Base-by-base conservation (phyloP, 2,797 vertebrate species). In the Rhinoraja longicauda region DNA sequence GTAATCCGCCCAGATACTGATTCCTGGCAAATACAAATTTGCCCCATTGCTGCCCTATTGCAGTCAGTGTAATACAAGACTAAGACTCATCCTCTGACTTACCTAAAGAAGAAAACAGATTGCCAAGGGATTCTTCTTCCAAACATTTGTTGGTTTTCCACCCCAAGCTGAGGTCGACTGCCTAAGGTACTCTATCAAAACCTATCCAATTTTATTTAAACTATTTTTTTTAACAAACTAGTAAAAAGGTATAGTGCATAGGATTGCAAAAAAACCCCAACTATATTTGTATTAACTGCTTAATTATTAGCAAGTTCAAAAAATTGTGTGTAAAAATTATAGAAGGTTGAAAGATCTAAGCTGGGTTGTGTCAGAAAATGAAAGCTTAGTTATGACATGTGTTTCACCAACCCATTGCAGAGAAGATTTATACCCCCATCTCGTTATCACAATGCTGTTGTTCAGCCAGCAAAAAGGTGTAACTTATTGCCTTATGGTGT, bases 111-210 rank as follows among this genome's bases (percentile, higher is more conserved):
- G 84, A n/a, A 91, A 45, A 19, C 29, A 24, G 10, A n/a, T 53
- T 91, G 24, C 53, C 10, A 29, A 91, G 45, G 24, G 13, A 24
- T 73, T 91, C 90, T 91, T 53, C 90, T 15, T 72, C 62, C 21
- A 72, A 53, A 29, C 90, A n/a, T 6, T 53, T n/a, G 24, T 53
- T 24, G 32, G 36, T 73, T 70, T 91, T 86, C 88, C 36, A 5
- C n/a, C 12, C 39, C 39, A 57, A 12, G 39, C 26, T 53, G 70
- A 75, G 21, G 67, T 45, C 72, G 26, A 36, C 29, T 92, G 36
- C 92, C 72, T 92, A 57, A 92, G 39, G 90, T 92, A 92, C 4
- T 19, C 39, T 92, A 39, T 26, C 67, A 64, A 32, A 67, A 90
- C 4, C 39, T 91, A 72, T 53, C 32, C 19, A 17, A 72, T 26